Percentiles rank a stretch among this genome's conserved stretches.
Conservation (phyloP, 2,888 invertebrate genomes). For the Escarpia spicata region DNA sequence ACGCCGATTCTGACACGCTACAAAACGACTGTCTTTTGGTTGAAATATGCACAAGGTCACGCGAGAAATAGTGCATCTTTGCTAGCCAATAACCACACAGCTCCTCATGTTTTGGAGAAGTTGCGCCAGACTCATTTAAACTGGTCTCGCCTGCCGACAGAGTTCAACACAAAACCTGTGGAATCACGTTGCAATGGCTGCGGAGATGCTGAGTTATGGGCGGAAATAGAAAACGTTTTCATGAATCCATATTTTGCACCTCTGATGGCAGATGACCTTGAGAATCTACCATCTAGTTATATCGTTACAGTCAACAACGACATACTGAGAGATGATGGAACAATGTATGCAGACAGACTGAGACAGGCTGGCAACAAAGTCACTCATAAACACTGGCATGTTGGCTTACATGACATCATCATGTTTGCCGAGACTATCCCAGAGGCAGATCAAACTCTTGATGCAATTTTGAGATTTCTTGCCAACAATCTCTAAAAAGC, state of each 20-base stretch:
- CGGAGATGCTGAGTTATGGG: not conserved
- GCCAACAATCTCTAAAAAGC: not conserved
- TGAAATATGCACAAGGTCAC: not conserved
- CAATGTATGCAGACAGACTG: constrained; percentile 62
- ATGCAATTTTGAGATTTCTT: not conserved
- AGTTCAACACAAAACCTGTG: not conserved
- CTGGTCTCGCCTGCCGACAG: not conserved
- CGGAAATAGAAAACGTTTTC: constrained; percentile 42
- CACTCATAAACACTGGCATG: constrained; percentile 50
- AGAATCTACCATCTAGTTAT: constrained; percentile 58
- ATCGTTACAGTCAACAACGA: constrained; percentile 65
- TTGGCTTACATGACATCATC: constrained; percentile 52
- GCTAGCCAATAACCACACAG: constrained; percentile 10
- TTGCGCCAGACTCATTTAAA: not conserved
- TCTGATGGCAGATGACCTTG: constrained; percentile 55
- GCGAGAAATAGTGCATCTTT: not conserved
- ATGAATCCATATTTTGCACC: constrained; percentile 60
- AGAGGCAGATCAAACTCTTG: not conserved
- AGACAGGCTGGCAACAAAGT: constrained; percentile 53
- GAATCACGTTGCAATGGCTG: not conserved
- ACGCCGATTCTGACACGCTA: not conserved
- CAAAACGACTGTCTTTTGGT: not conserved
- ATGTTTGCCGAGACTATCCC: not conserved
- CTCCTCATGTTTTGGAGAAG: not conserved
- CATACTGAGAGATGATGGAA: constrained; percentile 64